phyloP scores from a whole-genome alignment of 1,140 invertebrate species.

The Pinna nobilis region DNA sequence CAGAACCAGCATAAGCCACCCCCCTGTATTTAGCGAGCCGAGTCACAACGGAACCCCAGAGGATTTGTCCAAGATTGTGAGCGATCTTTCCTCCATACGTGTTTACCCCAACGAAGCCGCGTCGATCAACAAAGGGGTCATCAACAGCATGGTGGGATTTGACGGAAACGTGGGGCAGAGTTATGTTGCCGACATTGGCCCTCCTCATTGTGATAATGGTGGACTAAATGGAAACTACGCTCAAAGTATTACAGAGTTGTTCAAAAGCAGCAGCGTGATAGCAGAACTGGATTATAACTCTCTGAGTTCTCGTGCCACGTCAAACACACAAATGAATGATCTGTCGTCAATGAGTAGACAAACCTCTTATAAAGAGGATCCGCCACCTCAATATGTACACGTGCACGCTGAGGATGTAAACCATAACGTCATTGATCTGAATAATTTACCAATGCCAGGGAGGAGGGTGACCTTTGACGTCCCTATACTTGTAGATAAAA shows the following conservation, averaged over 20 bases:
- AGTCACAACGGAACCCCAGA: slow-evolving; percentile 27
- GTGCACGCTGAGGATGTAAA: not conserved
- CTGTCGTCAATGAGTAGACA: not conserved
- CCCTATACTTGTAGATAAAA: slow-evolving; percentile 38
- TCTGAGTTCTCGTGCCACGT: slow-evolving; percentile 11
- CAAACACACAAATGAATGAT: slow-evolving; percentile 9
- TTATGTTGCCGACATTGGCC: slow-evolving; percentile 29
- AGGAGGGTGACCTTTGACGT: slow-evolving; percentile 29
- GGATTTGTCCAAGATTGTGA: slow-evolving; percentile 35
- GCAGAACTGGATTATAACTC: slow-evolving; percentile 41
- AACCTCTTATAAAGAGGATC: not conserved
- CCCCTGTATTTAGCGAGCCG: not conserved
- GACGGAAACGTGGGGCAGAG: slow-evolving; percentile 33
- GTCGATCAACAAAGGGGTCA: slow-evolving; percentile 19
- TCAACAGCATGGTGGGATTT: slow-evolving; percentile 28
- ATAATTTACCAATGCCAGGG: slow-evolving; percentile 22
- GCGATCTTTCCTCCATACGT: slow-evolving; percentile 39
- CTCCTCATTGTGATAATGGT: slow-evolving; percentile 1
- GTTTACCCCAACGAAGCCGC: not conserved
- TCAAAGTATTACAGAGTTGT: slow-evolving; percentile 41
- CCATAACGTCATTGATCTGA: slow-evolving; percentile 3
- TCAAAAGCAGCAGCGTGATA: slow-evolving; percentile 42
- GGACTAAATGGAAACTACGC: slow-evolving; percentile 2
- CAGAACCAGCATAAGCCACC: not conserved
- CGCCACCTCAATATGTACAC: not conserved